phyloP scores from a whole-genome alignment of 2,113 vertebrate species.

The Vulpes vulpes region DNA sequence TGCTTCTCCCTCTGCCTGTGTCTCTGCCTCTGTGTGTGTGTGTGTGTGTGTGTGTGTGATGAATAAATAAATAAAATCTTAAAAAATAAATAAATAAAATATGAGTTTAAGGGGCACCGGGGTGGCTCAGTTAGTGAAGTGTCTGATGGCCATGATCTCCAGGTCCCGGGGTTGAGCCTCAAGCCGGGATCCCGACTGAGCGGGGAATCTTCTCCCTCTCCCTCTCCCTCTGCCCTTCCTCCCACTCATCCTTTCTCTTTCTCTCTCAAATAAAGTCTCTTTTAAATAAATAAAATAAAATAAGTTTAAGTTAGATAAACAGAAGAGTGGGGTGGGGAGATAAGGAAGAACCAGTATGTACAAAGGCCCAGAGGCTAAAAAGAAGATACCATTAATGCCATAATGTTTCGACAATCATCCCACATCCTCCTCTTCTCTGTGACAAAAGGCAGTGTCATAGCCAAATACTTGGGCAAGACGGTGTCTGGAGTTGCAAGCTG shows the following conservation, averaged over 20 bases:
- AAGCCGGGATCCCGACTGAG: too few species aligned
- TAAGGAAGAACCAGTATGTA: background rate
- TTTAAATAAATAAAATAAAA: background rate
- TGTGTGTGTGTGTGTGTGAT: too few species aligned
- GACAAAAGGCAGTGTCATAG: background rate
- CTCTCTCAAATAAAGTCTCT: too few species aligned
- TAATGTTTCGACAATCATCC: background rate
- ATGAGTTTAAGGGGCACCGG: background rate
- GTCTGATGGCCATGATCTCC: too few species aligned
- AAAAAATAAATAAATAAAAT: background rate
- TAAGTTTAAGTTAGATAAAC: background rate
- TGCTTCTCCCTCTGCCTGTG: background rate
- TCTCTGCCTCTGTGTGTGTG: too few species aligned
- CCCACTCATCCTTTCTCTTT: too few species aligned
- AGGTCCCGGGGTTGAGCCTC: too few species aligned
- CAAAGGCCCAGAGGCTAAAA: background rate
- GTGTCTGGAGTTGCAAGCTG: background rate
- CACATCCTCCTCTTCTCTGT: background rate
- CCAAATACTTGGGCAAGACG: background rate
- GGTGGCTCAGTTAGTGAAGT: too few species aligned
- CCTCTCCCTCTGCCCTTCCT: too few species aligned
- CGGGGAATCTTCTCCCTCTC: too few species aligned
- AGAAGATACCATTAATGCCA: background rate
- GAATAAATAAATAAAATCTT: background rate
- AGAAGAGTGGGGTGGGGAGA: background rate